Percentiles rank a stretch among this genome's conserved stretches.
phyloP scores from a whole-genome alignment of 2,888 invertebrate species.

The Spilarctia lutea region DNA sequence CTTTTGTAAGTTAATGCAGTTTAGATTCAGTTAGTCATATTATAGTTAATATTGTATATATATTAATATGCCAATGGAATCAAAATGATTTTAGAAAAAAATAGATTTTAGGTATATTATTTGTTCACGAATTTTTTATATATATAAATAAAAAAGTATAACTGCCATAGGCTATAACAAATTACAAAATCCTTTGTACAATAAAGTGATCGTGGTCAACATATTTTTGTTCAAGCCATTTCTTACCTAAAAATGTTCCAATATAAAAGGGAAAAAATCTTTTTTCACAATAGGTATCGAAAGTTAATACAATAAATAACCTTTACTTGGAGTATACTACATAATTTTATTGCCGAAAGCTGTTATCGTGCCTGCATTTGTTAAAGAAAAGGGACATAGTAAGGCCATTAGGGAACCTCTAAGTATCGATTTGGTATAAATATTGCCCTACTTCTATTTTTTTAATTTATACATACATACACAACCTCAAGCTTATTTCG shows the following conservation, averaged over 20 bases:
- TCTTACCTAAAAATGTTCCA: neutral
- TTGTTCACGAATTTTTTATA: neutral
- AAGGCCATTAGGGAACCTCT: neutral
- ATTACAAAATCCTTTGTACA: neutral
- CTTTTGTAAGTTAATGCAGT: neutral
- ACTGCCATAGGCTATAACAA: neutral
- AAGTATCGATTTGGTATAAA: neutral
- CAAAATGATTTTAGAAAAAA: too few species aligned
- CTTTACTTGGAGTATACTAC: neutral
- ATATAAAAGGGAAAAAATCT: neutral
- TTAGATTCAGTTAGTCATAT: too few species aligned
- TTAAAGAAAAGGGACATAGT: neutral
- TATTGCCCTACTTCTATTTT: neutral
- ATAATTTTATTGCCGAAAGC: neutral
- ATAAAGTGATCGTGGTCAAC: neutral
- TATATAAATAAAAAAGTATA: neutral
- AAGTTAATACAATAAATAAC: conserved; percentile 2
- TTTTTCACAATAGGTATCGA: neutral
- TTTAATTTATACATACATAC: neutral
- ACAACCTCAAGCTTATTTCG: too few species aligned
- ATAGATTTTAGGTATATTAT: too few species aligned
- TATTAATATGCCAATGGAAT: too few species aligned
- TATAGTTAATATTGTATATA: too few species aligned
- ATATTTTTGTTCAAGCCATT: neutral
- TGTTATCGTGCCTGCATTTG: neutral